These are phyloP conservation scores for Gymnoscopelus braueri DNA, from an alignment of 2,797 vertebrate genomes.

Conservation along the genomic window DNA sequence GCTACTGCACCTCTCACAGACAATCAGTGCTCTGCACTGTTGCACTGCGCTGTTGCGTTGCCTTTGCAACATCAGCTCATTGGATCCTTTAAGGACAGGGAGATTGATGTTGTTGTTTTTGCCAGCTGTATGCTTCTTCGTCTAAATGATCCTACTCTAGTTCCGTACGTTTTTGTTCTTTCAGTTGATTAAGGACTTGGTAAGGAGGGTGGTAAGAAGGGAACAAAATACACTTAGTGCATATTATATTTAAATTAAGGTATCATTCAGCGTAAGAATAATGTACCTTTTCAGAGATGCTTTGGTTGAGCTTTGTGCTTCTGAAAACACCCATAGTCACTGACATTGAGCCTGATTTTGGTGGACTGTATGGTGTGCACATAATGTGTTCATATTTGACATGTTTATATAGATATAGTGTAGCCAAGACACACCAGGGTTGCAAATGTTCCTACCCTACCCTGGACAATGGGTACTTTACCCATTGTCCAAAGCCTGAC, in stretches of 20 bases:
- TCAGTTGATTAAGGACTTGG: no score
- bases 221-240: conserved; percentile 1
- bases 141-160: not conserved
- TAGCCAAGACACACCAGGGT: no score
- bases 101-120: conserved; percentile 3
- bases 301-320: no score
- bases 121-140: not conserved
- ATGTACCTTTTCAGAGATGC: conserved; percentile 1
- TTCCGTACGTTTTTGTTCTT: conserved; percentile 14
- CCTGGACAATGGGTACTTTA: no score
- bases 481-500: not conserved
- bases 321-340: no score
- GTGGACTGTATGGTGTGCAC: no score
- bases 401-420: no score
- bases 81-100: conserved; percentile 17
- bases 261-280: conserved; percentile 1
- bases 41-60: conserved; percentile 30
- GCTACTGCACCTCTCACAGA: conserved; percentile 49
- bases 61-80: conserved; percentile 25
- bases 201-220: not conserved
- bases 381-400: no score
- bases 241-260: no score
- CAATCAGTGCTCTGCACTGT: not conserved
- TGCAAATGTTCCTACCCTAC: no score
- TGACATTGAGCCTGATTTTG: no score